phyloP scores from a whole-genome alignment of 2,888 invertebrate genomes.

The Microctonus aethiopoides region DNA sequence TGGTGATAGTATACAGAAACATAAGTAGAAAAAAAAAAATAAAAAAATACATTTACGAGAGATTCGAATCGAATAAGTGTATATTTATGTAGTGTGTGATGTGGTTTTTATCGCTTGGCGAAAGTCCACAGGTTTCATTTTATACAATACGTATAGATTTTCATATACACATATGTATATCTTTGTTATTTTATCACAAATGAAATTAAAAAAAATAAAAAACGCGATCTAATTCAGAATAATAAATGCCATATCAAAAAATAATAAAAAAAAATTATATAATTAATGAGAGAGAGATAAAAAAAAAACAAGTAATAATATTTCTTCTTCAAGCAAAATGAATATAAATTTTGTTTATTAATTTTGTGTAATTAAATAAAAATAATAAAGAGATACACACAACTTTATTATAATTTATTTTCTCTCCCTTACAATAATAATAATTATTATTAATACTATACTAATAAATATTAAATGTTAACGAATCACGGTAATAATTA shows the following conservation, averaged over 20 bases:
- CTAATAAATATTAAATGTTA: not conserved
- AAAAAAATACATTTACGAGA: slow-evolving; percentile 21
- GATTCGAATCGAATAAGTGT: slow-evolving; percentile 16
- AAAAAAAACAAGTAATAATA: too few relatives aligned
- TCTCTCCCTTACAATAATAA: too few relatives aligned
- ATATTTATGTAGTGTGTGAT: not conserved
- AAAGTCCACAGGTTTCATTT: slow-evolving; percentile 17
- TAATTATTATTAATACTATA: too few relatives aligned
- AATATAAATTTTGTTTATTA: too few relatives aligned
- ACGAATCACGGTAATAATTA: not conserved
- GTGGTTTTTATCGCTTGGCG: slow-evolving; percentile 17
- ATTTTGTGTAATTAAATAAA: too few relatives aligned
- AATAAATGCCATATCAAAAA: not conserved
- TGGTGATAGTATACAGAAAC: not conserved
- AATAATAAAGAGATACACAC: too few relatives aligned
- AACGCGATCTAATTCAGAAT: too few relatives aligned
- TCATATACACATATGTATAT: not conserved
- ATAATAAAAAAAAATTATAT: not conserved
- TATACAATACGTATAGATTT: not conserved
- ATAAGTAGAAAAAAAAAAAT: not conserved
- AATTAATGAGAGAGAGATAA: too few relatives aligned
- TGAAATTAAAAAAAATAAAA: too few relatives aligned
- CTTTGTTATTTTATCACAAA: not conserved
- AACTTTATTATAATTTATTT: too few relatives aligned
- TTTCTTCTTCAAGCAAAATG: too few relatives aligned